These are phyloP conservation scores for Augochlorella aurata DNA, from an alignment of 2,888 invertebrate species.

Conservation along the genomic window DNA sequence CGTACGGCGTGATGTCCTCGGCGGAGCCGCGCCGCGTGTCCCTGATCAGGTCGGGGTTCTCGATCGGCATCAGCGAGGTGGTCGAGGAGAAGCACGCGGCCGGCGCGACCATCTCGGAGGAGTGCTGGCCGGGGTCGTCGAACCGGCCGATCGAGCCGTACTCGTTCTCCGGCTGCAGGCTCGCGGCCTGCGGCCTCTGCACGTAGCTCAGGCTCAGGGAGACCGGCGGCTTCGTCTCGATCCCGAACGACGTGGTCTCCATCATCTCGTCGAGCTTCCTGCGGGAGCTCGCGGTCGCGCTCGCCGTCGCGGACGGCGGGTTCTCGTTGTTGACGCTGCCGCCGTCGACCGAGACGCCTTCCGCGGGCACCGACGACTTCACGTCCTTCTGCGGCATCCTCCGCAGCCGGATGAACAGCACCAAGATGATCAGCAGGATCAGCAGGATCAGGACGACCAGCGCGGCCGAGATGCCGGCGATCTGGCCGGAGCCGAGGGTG, in stretches of 20 bases:
- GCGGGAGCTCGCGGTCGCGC: conserved; percentile 63
- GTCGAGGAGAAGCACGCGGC: conserved; percentile 87
- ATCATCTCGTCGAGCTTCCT: conserved; percentile 74
- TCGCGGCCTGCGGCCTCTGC: conserved; percentile 72
- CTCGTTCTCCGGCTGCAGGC: conserved; percentile 82
- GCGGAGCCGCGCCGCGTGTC: conserved; percentile 85
- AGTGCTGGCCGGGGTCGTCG: conserved; percentile 86
- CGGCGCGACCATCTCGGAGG: conserved; percentile 85
- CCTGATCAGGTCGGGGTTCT: conserved; percentile 93
- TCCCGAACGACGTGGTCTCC: conserved; percentile 76
- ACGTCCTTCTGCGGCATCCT: conserved; percentile 89
- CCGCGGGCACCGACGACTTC: conserved; percentile 85
- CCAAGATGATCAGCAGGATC: conserved; percentile 88
- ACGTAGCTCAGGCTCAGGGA: conserved; percentile 77
- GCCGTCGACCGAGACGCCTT: conserved; percentile 83
- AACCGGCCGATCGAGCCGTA: conserved; percentile 80
- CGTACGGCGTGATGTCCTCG: conserved; percentile 83
- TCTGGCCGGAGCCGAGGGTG: conserved; percentile 91
- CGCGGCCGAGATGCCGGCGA: conserved; percentile 92
- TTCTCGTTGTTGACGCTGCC: conserved; percentile 54
- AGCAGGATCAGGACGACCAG: conserved; percentile 90
- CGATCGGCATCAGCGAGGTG: conserved; percentile 87
- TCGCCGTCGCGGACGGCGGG: conserved; percentile 59
- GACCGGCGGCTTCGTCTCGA: conserved; percentile 74
- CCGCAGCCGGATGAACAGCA: conserved; percentile 89